Evolutionary conservation across 2,888 invertebrate species (phyloP), one percentile per base, ranked within the genome.

Genomic region (Pseudococcus viburni): DNA sequence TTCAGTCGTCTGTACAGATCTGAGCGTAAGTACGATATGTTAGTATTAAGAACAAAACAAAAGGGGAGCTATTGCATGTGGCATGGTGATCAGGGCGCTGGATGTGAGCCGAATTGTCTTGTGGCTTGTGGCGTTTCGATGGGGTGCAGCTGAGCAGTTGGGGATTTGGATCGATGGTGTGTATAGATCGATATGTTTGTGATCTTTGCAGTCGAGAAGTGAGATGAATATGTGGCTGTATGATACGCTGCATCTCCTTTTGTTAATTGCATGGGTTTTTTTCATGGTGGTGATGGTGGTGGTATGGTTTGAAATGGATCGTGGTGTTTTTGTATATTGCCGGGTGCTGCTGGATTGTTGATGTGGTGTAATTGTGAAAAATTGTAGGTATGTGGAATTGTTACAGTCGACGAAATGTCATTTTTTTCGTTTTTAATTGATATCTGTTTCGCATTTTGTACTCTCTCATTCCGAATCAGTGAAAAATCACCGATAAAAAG

Each of bases 1-100:
- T 80, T 33, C 55, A 85, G 59, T 64, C 46, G 19, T 19, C 46
- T 46, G 80, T 46, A 83, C 80, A 46, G 80, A 83, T 83, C 80
- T 83, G 42, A 83, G 88, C 59, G 85, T 88, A 88, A 88, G 88
- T 88, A 85, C 22, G 64, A 64, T 64, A 64, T 64, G 64, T 64
- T 64, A 64, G 64, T 64, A 64, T 22, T 64, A 64, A 64, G 22
- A 64, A 33, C 26, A 59, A 59, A 6, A 7, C 6, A 64, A 22
- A 64, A 64, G 11, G 64, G 19, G 64, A 12, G 22, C 64, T 19
- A 15, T 22, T 64, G 64, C 64, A 64, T 64, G 64, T 1, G 19
- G 64, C 64, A 64, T 64, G 64, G 19, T 22, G 64, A 64, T 64
- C 15, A 22, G 64, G 64, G 64, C 6, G 22, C 22, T 22, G 59